Conservation (phyloP, 2,113 vertebrate species). For the Piaya cayana region DNA sequence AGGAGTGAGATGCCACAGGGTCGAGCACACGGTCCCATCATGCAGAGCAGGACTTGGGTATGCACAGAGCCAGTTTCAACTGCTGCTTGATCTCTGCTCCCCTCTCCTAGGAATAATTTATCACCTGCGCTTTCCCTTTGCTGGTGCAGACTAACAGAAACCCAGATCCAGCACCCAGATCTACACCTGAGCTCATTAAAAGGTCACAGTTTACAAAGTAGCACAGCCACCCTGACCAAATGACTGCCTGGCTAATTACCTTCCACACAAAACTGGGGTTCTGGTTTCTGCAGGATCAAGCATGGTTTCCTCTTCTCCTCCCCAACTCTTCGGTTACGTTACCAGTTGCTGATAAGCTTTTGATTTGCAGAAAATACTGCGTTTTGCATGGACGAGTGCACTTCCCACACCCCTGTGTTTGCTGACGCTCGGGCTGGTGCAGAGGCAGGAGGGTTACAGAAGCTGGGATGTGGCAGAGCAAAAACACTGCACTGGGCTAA, state of each 20-base stretch:
- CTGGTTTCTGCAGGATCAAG: not conserved
- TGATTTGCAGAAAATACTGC: not conserved
- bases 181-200: not conserved
- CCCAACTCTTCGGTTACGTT: not conserved
- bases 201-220: not conserved
- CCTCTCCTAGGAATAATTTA: not conserved
- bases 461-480: not conserved
- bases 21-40: accelerated
- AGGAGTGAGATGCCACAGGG: accelerated
- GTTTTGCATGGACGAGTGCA: accelerated
- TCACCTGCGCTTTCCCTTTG: not conserved
- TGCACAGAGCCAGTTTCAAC: not conserved
- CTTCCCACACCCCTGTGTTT: not conserved
- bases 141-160: not conserved
- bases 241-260: not conserved
- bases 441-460: not conserved
- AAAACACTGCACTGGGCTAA: not conserved
- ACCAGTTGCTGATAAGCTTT: not conserved
- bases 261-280: not conserved
- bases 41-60: not conserved
- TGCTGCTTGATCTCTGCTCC: not conserved
- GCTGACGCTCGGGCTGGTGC: accelerated
- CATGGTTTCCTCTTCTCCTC: not conserved
- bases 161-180: not conserved
- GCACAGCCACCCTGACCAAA: not conserved